Evolutionary conservation across 2,797 vertebrate species (phyloP).

Genomic region (Bovichtus variegatus): DNA sequence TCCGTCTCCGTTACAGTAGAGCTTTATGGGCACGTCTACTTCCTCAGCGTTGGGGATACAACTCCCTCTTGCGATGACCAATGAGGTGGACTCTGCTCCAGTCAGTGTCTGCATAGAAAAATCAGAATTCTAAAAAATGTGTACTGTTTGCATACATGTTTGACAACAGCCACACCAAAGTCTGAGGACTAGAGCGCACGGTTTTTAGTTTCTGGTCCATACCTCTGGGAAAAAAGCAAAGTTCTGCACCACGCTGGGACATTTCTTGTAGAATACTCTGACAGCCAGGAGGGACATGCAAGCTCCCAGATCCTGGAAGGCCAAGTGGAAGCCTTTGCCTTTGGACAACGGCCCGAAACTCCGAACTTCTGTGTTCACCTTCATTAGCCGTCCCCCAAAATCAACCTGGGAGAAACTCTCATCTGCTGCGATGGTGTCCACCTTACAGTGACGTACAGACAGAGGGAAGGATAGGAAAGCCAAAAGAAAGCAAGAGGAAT

Average conservation of each 20-base stretch:
- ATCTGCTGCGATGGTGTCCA: conserved; percentile 99
- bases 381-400: conserved; percentile 98
- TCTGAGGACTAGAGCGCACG: neutral
- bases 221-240: conserved; percentile 95
- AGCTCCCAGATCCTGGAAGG: conserved; percentile 98
- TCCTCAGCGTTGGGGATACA: conserved; percentile 97
- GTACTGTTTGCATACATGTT: neutral
- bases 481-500: neutral
- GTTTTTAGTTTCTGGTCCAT: conserved; percentile 4
- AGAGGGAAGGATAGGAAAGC: neutral
- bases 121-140: neutral
- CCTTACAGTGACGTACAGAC: conserved; percentile 72
- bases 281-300: conserved; percentile 98
- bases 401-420: conserved; percentile 99
- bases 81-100: conserved; percentile 94
- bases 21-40: conserved; percentile 96
- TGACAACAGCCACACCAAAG: neutral
- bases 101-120: conserved; percentile 89
- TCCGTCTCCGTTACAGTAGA: conserved; percentile 97
- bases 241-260: conserved; percentile 96
- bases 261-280: conserved; percentile 98
- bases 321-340: conserved; percentile 94
- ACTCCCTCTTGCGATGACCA: conserved; percentile 95
- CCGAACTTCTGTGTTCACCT: conserved; percentile 97
- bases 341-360: conserved; percentile 95